These are phyloP conservation scores for Patella ulyssiponensis DNA, from an alignment of 2,888 invertebrate genomes.

Conservation along the genomic window DNA sequence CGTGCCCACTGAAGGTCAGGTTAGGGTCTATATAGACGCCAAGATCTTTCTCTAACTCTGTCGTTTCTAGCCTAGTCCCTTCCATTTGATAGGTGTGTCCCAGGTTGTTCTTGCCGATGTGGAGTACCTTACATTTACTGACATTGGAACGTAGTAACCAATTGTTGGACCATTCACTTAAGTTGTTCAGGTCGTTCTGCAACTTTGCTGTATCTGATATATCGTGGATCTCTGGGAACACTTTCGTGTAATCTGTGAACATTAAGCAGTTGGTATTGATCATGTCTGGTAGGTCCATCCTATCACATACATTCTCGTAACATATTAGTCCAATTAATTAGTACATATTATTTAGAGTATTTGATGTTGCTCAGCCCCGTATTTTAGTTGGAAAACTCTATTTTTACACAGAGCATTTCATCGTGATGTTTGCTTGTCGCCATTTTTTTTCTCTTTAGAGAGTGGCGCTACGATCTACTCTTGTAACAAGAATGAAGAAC, in stretches of 20 bases:
- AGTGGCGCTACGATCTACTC: too few relatives aligned
- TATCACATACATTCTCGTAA: too few relatives aligned
- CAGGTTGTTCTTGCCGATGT: conserved; percentile 14
- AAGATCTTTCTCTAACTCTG: neutral
- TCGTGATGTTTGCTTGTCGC: too few relatives aligned
- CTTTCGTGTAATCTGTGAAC: conserved; percentile 35
- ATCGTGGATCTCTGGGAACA: neutral
- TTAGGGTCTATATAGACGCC: neutral
- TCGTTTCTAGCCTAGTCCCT: neutral
- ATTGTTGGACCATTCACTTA: conserved; percentile 24
- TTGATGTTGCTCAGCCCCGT: too few relatives aligned
- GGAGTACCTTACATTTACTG: conserved; percentile 24
- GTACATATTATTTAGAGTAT: too few relatives aligned
- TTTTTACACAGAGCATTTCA: too few relatives aligned
- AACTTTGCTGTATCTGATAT: neutral
- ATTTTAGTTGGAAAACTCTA: too few relatives aligned
- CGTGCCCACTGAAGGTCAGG: neutral
- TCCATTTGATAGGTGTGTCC: neutral
- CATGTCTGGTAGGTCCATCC: conserved; percentile 30
- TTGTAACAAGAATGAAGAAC: too few relatives aligned
- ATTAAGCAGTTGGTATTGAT: conserved; percentile 10
- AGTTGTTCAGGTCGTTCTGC: conserved; percentile 22
- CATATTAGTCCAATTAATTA: too few relatives aligned
- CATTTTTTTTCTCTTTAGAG: too few relatives aligned
- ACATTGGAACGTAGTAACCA: conserved; percentile 29